Percentiles rank a stretch among this genome's conserved stretches.
Conservation (phyloP, 2,113 vertebrate species). For the Riparia riparia region DNA sequence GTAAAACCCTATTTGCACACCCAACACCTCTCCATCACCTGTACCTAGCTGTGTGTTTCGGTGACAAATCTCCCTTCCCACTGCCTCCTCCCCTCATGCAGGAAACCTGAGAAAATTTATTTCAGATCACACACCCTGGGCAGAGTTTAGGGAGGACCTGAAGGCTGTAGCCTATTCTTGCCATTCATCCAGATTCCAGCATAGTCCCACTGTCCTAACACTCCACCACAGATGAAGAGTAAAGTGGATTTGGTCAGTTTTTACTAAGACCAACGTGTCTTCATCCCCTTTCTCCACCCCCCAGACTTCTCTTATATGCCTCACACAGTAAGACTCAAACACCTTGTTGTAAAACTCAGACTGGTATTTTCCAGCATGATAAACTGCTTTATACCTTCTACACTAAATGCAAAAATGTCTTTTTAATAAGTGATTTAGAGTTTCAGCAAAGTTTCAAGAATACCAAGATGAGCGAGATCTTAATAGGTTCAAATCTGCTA, state of each 20-base stretch:
- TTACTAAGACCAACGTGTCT: neutral
- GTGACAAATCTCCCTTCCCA: neutral
- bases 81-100: accelerated
- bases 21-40: neutral
- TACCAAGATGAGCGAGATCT: neutral
- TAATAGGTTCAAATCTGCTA: neutral
- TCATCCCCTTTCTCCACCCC: neutral
- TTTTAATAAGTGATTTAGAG: neutral
- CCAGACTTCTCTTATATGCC: neutral
- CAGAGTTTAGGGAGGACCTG: neutral
- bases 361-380: neutral
- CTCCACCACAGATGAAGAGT: neutral
- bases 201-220: neutral
- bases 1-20: neutral
- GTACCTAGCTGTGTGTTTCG: neutral
- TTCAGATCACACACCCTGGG: neutral
- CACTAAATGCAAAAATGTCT: neutral
- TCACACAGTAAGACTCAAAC: neutral
- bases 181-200: neutral
- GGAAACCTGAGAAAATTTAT: neutral
- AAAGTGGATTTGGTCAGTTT: neutral
- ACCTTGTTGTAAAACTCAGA: neutral
- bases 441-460: neutral
- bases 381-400: neutral
- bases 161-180: neutral